Conservation (phyloP, 2,113 vertebrate species). For the Sapajus apella region DNA sequence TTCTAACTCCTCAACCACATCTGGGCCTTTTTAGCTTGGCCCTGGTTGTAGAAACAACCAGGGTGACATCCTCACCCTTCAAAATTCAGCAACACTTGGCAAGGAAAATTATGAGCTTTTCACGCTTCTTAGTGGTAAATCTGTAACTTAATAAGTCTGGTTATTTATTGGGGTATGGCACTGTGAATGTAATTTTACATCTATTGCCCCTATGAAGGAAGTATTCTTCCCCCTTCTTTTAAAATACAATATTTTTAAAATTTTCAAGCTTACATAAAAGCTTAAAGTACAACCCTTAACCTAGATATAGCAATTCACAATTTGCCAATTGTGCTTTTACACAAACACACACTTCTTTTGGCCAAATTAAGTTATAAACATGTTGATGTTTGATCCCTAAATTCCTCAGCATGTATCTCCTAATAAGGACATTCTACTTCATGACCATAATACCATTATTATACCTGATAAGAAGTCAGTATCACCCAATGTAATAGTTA, state of each 20-base stretch:
- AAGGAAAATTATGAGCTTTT: not conserved
- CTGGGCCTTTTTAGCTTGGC: not conserved
- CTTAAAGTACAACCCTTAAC: not conserved
- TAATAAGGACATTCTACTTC: not conserved
- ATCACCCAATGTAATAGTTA: not conserved
- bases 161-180: not conserved
- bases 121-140: not conserved
- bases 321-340: not conserved
- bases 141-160: not conserved
- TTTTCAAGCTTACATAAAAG: not conserved
- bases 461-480: slow-evolving; percentile 16
- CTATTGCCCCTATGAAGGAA: not conserved
- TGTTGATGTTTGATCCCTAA: not conserved
- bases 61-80: not conserved
- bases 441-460: not conserved
- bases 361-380: not conserved
- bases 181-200: not conserved
- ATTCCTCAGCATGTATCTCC: not conserved
- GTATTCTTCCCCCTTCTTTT: not conserved
- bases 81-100: not conserved
- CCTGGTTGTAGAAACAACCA: not conserved
- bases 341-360: not conserved
- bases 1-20: not conserved
- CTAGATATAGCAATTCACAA: not conserved
- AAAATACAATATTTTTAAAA: slow-evolving; percentile 42